Evolutionary conservation across 2,113 vertebrate species (phyloP), one percentile per base, ranked within the genome.

Genomic region (Thamnophis sirtalis): DNA sequence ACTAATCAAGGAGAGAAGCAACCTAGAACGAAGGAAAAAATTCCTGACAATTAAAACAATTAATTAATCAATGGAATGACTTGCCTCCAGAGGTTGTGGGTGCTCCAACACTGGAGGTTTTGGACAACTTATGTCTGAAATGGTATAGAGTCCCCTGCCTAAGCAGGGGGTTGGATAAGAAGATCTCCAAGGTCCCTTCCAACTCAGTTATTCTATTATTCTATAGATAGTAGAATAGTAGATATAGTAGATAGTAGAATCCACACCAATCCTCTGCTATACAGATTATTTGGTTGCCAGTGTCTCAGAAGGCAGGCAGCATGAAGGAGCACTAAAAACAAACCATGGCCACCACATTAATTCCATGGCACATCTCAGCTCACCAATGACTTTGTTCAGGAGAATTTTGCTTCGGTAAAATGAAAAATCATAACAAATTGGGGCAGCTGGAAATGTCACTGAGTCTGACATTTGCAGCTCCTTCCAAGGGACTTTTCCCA

Each of bases 381-480:
- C 54, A 60, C 48, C 89, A 53, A 92, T 60, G 73, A 85, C n/a
- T 89, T 89, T 17, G 22, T 89, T 49, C 73, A 89, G 54, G 38
- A 89, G 73, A 92, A 80, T 89, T 89, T 92, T 89, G 87, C 87
- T 92, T 92, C 87, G 4, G 17, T 89, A 89, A 89, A 92, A 54
- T 92, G 87, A 80, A 60, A 92, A 92, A 89, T 89, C 91, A 89
- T 92, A 92, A 92, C 91, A 92, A 92, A 92, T 92, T 85, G 91
- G 85, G 91, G 87, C 85, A 55, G 54, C 91, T 92, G 68, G 53
- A 89, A 92, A 89, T 92, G 87, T 92, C 87, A 92, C 73, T 58
- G 91, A 51, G 2, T 84, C 60, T 89, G 91, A 92, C 91, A 92
- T 92, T 89, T 92, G 91, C 87, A 5, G 48, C 60, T 84, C 43